Evolutionary conservation across 2,888 invertebrate genomes (phyloP), one percentile per base, ranked within the genome.

Genomic region (Nomada ruficornis): DNA sequence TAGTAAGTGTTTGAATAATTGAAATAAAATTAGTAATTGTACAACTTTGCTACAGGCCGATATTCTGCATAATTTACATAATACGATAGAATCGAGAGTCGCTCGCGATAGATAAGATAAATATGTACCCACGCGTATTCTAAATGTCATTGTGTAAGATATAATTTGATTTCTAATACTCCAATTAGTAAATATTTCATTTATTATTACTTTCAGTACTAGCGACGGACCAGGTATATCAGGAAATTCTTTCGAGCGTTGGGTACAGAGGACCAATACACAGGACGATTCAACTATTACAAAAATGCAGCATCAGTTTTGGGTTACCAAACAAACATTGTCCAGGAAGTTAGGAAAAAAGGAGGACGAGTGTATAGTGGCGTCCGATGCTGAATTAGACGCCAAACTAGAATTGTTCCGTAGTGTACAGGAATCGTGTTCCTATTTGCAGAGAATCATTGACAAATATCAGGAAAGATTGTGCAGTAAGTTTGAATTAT

Each of bases 321-420:
- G 99, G 99, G 97, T 99, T 76, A 99, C 99, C 10, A 99, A 99
- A 94, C 99, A 99, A 94, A 97, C 98, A 77, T 97, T 99, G 63
- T 96, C 98, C 87, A 96, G 98, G 91, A 99, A 98, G 94, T 95
- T 99, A 68, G 99, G 99, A 50, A 97, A 98, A 90, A 99, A 99
- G 95, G 99, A 99, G 94, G 99, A 99, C 94, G 98, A 98, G 88
- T 98, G 98, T 94, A 96, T 99, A 86, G 97, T 99, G 36, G 97
- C 99, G 18, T 99, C 99, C 0, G 99, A 99, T 94, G 97, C 98
- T 0, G 98, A 99, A 92, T 95, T 99, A 47, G 99, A 99, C 94
- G 97, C 99, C 5, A 99, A 99, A 95, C 95, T 99, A 86, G 98
- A 98, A 94, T 94, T 98, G 86, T 98, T 98, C 94, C 96, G 97